Conservation (phyloP, 2,888 invertebrate species). For the Ommatoiulus sabulosus region DNA sequence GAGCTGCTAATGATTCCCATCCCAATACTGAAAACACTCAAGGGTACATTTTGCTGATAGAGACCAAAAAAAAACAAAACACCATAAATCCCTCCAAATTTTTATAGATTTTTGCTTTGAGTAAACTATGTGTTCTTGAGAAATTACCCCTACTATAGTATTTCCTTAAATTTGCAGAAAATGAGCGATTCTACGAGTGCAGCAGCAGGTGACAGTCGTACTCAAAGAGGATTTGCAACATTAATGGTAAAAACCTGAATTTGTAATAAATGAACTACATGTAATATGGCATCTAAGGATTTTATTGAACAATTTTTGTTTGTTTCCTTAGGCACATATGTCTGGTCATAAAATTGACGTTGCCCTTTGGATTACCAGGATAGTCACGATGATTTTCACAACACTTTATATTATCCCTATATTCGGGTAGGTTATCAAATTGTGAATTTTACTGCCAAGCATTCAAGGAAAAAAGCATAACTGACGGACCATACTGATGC, state of each 20-base stretch:
- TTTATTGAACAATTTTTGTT: neutral
- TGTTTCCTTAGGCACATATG: slow-evolving; percentile 66
- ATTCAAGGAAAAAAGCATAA: too few species aligned
- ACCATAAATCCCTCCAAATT: too few species aligned
- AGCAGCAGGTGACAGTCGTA: neutral
- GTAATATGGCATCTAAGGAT: neutral
- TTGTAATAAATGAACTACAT: neutral
- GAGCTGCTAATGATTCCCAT: too few species aligned
- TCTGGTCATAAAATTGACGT: slow-evolving; percentile 87
- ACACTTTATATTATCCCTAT: slow-evolving; percentile 87
- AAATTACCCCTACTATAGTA: neutral
- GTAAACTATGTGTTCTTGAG: neutral
- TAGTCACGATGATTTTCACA: slow-evolving; percentile 85
- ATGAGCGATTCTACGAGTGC: neutral
- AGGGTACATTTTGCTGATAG: too few species aligned
- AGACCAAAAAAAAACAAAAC: too few species aligned
- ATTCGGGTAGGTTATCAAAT: slow-evolving; percentile 79
- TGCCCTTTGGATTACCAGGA: slow-evolving; percentile 86
- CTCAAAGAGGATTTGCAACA: neutral
- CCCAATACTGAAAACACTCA: too few species aligned
- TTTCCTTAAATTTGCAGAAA: neutral
- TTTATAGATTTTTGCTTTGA: too few species aligned
- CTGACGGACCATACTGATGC: too few species aligned
- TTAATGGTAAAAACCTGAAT: neutral
- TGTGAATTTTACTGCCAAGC: neutral